Evolutionary conservation across 2,888 invertebrate species (phyloP).

Genomic region (Allygus modestus): DNA sequence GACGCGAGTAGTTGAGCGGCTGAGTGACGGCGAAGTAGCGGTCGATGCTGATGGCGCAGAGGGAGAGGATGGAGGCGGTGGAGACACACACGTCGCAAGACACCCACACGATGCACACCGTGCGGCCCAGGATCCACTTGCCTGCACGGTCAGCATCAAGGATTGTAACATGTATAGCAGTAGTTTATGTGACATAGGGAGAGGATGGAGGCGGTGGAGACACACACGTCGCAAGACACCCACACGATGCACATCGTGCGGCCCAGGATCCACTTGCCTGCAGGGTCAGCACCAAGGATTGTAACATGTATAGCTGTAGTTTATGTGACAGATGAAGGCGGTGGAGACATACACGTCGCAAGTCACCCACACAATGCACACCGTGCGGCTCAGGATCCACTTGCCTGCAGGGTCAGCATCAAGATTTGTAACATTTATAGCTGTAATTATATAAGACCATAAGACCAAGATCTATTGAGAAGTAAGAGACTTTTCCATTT

Average conservation of each 20-base stretch:
- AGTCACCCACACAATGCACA: conserved; percentile 95
- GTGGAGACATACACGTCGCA: conserved; percentile 96
- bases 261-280: conserved; percentile 93
- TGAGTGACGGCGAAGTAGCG: conserved; percentile 96
- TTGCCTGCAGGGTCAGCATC: conserved; percentile 78
- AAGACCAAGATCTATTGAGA: no score
- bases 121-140: conserved; percentile 93
- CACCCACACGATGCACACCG: conserved; percentile 94
- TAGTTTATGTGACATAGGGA: conserved; percentile 95
- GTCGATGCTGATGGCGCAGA: conserved; percentile 95
- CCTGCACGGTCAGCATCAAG: conserved; percentile 77
- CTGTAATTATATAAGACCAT: no score
- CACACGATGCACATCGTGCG: conserved; percentile 93
- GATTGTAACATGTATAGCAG: no score
- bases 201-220: conserved; percentile 95
- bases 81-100: conserved; percentile 95
- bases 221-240: conserved; percentile 95
- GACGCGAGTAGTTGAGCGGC: conserved; percentile 93
- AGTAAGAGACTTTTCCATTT: no score
- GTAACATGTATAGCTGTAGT: no score
- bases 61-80: conserved; percentile 94
- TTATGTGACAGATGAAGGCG: conserved; percentile 96
- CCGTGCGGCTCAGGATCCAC: conserved; percentile 94
- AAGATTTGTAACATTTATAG: no score
- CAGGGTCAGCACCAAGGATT: conserved; percentile 72